These are phyloP conservation scores for Pygocentrus nattereri DNA, from an alignment of 2,797 vertebrate genomes.

Conservation along the genomic window DNA sequence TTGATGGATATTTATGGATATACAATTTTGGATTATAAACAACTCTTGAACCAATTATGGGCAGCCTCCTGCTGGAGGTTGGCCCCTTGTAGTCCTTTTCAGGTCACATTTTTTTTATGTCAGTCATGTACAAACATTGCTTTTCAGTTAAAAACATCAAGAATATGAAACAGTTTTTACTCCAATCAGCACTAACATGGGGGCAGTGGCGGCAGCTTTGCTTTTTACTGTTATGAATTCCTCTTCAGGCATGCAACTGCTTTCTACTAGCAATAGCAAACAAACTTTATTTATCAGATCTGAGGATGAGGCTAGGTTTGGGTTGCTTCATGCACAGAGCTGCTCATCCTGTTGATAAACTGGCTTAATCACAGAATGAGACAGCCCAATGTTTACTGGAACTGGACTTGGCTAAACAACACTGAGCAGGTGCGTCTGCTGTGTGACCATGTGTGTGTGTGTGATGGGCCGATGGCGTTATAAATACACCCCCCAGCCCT, in stretches of 20 bases:
- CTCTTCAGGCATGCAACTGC: neutral
- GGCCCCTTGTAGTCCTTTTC: too few relatives aligned
- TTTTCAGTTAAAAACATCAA: too few relatives aligned
- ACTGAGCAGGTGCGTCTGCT: conserved; percentile 41
- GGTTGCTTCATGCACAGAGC: neutral
- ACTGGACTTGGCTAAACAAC: conserved; percentile 25
- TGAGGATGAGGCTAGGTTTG: neutral
- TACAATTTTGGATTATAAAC: too few relatives aligned
- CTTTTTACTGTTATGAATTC: too few relatives aligned
- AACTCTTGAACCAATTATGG: too few relatives aligned
- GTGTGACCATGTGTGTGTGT: conserved; percentile 37
- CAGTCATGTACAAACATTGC: too few relatives aligned
- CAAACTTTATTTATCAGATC: neutral
- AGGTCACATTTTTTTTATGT: too few relatives aligned
- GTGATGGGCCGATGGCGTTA: conserved; percentile 38
- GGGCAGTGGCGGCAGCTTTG: too few relatives aligned
- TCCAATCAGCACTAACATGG: too few relatives aligned
- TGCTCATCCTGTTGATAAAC: conserved; percentile 25
- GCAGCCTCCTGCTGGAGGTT: too few relatives aligned
- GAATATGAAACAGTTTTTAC: too few relatives aligned
- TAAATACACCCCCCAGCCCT: conserved; percentile 56
- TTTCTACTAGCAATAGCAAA: neutral
- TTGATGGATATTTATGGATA: too few relatives aligned
- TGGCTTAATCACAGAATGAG: neutral
- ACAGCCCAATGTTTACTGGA: conserved; percentile 19